These are phyloP conservation scores for Acronicta leporina DNA, from an alignment of 2,888 invertebrate genomes.

Conservation along the genomic window DNA sequence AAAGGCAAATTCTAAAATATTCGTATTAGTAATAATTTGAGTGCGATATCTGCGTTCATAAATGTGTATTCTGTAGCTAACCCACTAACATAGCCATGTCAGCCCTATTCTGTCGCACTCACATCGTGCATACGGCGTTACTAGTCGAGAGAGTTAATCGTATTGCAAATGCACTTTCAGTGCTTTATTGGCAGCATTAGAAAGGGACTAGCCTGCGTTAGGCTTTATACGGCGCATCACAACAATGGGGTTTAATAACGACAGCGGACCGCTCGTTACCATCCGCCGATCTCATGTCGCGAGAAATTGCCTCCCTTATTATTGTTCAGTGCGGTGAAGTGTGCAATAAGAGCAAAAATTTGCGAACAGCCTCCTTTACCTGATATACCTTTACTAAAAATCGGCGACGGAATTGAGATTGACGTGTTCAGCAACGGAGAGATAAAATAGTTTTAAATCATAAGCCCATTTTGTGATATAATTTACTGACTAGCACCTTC, in stretches of 20 bases:
- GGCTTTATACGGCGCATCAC: conserved; percentile 79
- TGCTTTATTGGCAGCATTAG: conserved; percentile 82
- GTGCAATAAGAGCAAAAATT: conserved; percentile 75
- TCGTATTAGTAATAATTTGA: too few species aligned
- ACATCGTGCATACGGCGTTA: conserved; percentile 54
- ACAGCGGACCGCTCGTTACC: conserved; percentile 78
- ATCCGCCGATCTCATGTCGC: conserved; percentile 73
- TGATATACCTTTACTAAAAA: conserved; percentile 57
- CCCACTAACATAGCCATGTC: conserved; percentile 9
- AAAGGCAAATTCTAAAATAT: too few species aligned
- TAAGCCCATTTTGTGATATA: conserved; percentile 30
- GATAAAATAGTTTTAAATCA: conserved; percentile 37
- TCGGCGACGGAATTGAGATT: conserved; percentile 48
- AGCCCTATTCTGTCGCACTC: conserved; percentile 52
- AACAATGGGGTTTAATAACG: conserved; percentile 83
- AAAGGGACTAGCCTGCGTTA: conserved; percentile 70
- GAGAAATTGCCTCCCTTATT: conserved; percentile 77
- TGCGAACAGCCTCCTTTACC: conserved; percentile 68
- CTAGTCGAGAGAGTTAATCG: conserved; percentile 63
- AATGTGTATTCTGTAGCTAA: background rate
- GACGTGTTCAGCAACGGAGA: conserved; percentile 31
- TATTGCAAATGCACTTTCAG: conserved; percentile 76
- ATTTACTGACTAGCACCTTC: conserved; percentile 38
- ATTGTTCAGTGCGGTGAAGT: conserved; percentile 71
- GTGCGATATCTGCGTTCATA: background rate